Evolutionary conservation across 2,113 vertebrate genomes (phyloP), one percentile per base, ranked within the genome.

Genomic region (Lonchura striata): DNA sequence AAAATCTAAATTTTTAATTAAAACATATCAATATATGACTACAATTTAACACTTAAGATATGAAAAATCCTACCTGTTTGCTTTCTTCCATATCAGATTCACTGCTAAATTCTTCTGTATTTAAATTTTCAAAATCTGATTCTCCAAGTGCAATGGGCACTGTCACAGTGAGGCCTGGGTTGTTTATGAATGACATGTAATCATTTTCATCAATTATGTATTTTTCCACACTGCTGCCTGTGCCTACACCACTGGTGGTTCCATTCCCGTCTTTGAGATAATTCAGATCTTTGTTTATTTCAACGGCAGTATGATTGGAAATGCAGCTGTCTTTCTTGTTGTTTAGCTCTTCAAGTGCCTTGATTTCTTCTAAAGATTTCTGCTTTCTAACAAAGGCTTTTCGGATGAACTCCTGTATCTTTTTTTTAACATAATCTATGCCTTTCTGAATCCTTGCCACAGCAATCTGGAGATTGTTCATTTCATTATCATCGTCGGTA

Each of bases 51-150:
- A 30, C 22, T 93, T 75, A 79, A 82, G 47, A 85, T 35, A 86
- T 6, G 21, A 95, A 82, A 66, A 84, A 57, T 69, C 98, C 96
- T 98, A 99, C 99, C 98, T 98, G 98, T 97, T 98, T 98, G 96
- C 98, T 98, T 95, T 97, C 99, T 92, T 98, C 98, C 92, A 98
- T 76, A 69, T 99, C 99, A 42, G 99, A 99, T 85, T 98, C 98
- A 3, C 99, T 99, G 97, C 99, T 99, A 97, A 99, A 99, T 95
- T 99, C 99, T 61, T 99, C 99, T 6, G 99, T 99, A 90, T 99
- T 99, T 90, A 99, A 95, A 86, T 99, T 99, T 97, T 99, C 99
- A 97, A 99, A 99, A 96, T 99, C 99, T 33, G 99, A 99, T 96
- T 99, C 99, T 68, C 98, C 99, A 20, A 98, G 94, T n/a, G 99